Percentiles rank a stretch among this genome's conserved stretches.
phyloP scores from a whole-genome alignment of 2,113 vertebrate genomes.

The Ophthalmolycus amberensis region DNA sequence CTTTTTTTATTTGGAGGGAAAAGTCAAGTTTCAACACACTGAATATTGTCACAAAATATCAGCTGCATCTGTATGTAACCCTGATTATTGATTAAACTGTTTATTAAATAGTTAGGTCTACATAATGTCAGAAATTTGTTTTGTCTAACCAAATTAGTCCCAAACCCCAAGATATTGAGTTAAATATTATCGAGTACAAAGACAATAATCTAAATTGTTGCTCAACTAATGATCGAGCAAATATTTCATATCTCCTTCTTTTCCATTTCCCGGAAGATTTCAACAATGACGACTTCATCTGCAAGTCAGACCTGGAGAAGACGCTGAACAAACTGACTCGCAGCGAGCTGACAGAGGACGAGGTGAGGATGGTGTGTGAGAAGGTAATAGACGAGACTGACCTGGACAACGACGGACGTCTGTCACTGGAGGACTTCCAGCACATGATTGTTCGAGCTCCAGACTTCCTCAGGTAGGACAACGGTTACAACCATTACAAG shows the following conservation, averaged over 20 bases:
- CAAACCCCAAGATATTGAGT: neutral
- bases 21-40: neutral
- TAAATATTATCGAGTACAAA: neutral
- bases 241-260: neutral
- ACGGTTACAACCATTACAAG: neutral
- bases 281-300: slow-evolving; percentile 95
- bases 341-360: slow-evolving; percentile 91
- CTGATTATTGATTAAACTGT: neutral
- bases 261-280: slow-evolving; percentile 85
- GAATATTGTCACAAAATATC: slow-evolving; percentile 5
- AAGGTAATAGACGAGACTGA: slow-evolving; percentile 95
- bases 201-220: neutral
- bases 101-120: neutral
- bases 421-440: slow-evolving; percentile 96
- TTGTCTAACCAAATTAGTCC: neutral
- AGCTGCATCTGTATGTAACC: neutral
- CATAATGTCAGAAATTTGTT: neutral
- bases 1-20: neutral
- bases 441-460: slow-evolving; percentile 94
- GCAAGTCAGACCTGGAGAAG: slow-evolving; percentile 93
- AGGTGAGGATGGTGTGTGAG: slow-evolving; percentile 93
- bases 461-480: slow-evolving; percentile 94
- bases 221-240: neutral
- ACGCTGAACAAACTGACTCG: slow-evolving; percentile 92
- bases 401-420: slow-evolving; percentile 91